These are phyloP conservation scores for Drosophila leonis DNA, from an alignment of 2,888 invertebrate species.

Conservation along the genomic window DNA sequence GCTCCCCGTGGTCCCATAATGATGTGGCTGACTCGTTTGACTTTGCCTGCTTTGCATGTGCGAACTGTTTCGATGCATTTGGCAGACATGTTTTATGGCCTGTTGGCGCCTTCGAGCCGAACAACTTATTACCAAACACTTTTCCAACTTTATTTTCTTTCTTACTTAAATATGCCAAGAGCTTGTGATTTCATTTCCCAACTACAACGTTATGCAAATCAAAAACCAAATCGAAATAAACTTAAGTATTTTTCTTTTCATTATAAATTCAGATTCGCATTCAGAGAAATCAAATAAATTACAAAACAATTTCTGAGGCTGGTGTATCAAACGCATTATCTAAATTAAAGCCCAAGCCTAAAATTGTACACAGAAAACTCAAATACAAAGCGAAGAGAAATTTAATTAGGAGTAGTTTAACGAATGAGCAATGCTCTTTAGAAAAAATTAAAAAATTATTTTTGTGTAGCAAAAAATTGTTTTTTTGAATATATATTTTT, in stretches of 20 bases:
- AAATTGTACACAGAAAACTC: conserved; percentile 13
- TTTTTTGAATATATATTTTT: neutral
- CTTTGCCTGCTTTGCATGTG: conserved; percentile 50
- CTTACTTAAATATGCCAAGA: neutral
- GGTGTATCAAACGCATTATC: conserved; percentile 38
- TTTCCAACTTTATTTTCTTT: conserved; percentile 6
- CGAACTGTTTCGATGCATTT: conserved; percentile 39
- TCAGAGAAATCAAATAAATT: neutral
- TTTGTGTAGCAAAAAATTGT: neutral
- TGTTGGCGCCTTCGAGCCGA: conserved; percentile 42
- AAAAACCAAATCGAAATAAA: neutral
- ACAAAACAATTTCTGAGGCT: conserved; percentile 6
- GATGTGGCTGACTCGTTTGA: conserved; percentile 77
- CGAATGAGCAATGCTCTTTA: conserved; percentile 4
- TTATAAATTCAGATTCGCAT: conserved; percentile 1
- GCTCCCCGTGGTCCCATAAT: conserved; percentile 82
- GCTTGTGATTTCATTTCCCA: neutral
- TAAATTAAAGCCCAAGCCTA: conserved; percentile 36
- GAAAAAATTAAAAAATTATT: neutral
- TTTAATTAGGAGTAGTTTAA: too few species aligned
- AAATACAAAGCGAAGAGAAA: conserved; percentile 23
- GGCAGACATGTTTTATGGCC: conserved; percentile 42
- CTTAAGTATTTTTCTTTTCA: neutral
- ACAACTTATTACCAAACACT: conserved; percentile 18
- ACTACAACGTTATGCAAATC: neutral